A percentile compares a stretch with the other conserved stretches of the same genome.
Evolutionary conservation across 2,888 invertebrate species (phyloP).

Genomic region (Andrena dorsata): DNA sequence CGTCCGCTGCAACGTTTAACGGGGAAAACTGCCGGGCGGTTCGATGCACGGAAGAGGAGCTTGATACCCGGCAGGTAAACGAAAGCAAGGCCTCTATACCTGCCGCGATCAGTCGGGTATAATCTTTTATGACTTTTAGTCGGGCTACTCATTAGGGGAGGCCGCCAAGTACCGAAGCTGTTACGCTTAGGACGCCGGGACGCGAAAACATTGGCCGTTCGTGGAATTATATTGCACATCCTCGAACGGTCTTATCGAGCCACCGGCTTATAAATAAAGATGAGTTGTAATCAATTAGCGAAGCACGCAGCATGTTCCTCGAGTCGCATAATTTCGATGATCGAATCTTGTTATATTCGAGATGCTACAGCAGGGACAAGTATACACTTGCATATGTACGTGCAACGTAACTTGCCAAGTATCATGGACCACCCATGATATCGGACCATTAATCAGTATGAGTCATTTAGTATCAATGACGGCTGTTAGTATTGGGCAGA

Average conservation of each 20-base stretch:
- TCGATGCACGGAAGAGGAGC: slow-evolving; percentile 5
- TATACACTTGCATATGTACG: neutral
- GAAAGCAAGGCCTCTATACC: slow-evolving; percentile 52
- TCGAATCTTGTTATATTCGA: slow-evolving; percentile 18
- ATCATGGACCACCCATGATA: slow-evolving; percentile 53
- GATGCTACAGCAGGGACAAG: slow-evolving; percentile 10
- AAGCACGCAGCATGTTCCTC: neutral
- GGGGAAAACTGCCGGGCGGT: slow-evolving; percentile 14
- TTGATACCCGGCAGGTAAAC: slow-evolving; percentile 55
- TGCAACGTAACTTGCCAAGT: neutral
- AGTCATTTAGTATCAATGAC: slow-evolving; percentile 48
- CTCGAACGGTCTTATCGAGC: slow-evolving; percentile 45
- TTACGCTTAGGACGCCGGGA: slow-evolving; percentile 17
- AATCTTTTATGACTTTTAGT: slow-evolving; percentile 77
- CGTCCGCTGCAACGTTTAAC: neutral
- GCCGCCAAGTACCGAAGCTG: slow-evolving; percentile 39
- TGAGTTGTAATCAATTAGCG: slow-evolving; percentile 61
- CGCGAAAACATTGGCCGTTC: slow-evolving; percentile 16
- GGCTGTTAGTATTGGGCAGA: slow-evolving; percentile 25
- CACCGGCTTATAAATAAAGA: slow-evolving; percentile 58
- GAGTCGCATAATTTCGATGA: slow-evolving; percentile 37
- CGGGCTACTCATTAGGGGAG: slow-evolving; percentile 73
- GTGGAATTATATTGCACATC: slow-evolving; percentile 20
- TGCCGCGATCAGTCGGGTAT: slow-evolving; percentile 64
- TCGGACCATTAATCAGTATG: slow-evolving; percentile 45